Percentiles rank a stretch among this genome's conserved stretches.
Conservation (phyloP, 2,113 vertebrate species). For the Lates calcarifer region DNA sequence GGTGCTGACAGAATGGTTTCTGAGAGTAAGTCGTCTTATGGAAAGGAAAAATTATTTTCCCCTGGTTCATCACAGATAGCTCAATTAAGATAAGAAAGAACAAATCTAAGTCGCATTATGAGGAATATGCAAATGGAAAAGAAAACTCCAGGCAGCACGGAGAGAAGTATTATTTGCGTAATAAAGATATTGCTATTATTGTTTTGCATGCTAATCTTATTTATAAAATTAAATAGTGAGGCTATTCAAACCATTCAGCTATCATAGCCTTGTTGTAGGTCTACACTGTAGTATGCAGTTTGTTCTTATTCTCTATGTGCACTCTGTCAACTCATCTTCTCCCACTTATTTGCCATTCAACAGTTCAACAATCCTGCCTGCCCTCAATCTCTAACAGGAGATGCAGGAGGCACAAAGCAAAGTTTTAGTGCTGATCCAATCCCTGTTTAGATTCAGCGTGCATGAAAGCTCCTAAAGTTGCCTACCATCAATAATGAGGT, state of each 20-base stretch:
- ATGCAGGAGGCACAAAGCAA: conserved; percentile 67
- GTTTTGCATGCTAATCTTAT: conserved; percentile 30
- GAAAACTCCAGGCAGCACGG: conserved; percentile 48
- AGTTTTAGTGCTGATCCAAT: conserved; percentile 84
- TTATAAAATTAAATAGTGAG: conserved; percentile 24
- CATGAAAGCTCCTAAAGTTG: conserved; percentile 87
- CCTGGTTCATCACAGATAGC: conserved; percentile 77
- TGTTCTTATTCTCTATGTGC: conserved; percentile 48
- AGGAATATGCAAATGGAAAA: conserved; percentile 69
- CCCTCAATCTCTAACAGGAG: conserved; percentile 75
- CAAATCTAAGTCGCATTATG: conserved; percentile 71
- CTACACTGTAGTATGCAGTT: conserved; percentile 16
- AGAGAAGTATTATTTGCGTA: conserved; percentile 68
- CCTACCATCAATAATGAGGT: conserved; percentile 92
- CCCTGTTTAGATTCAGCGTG: conserved; percentile 78
- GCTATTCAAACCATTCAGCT: conserved; percentile 37
- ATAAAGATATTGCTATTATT: conserved; percentile 51
- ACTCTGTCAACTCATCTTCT: conserved; percentile 69
- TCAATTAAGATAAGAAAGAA: conserved; percentile 79
- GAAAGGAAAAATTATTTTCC: conserved; percentile 71
- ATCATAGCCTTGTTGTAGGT: conserved; percentile 26
- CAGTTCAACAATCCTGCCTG: conserved; percentile 69
- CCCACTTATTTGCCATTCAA: conserved; percentile 67
- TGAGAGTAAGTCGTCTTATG: conserved; percentile 71
- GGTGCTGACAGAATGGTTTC: conserved; percentile 84